Conservation (phyloP, 2,888 invertebrate genomes). For the Folsomia manolachei region DNA sequence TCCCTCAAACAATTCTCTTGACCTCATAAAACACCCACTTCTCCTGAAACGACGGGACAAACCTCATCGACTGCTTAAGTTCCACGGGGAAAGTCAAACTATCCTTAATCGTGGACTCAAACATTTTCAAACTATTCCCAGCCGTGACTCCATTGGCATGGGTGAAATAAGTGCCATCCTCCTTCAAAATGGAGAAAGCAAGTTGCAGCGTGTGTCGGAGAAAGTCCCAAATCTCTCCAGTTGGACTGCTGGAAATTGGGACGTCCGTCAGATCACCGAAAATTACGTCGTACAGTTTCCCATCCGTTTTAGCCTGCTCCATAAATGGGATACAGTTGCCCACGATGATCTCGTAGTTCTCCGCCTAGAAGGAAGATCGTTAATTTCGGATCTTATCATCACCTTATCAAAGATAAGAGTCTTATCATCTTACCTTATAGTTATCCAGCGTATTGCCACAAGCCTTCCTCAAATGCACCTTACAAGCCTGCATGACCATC, state of each 20-base stretch:
- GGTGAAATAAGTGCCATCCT: slow-evolving; percentile 80
- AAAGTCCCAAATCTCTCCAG: slow-evolving; percentile 83
- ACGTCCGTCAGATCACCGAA: slow-evolving; percentile 92
- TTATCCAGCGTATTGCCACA: slow-evolving; percentile 82
- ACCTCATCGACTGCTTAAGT: slow-evolving; percentile 71
- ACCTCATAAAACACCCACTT: slow-evolving; percentile 87
- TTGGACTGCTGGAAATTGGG: slow-evolving; percentile 78
- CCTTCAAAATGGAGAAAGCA: slow-evolving; percentile 74
- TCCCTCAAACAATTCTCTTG: too few relatives aligned
- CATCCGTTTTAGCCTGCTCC: slow-evolving; percentile 72
- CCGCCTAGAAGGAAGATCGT: slow-evolving; percentile 54
- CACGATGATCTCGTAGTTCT: slow-evolving; percentile 83
- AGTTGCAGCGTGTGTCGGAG: slow-evolving; percentile 75
- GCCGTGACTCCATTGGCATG: slow-evolving; percentile 76
- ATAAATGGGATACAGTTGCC: slow-evolving; percentile 83
- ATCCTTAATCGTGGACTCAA: slow-evolving; percentile 52
- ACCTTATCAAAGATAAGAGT: not conserved
- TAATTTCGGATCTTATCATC: not conserved
- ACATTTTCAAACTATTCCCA: slow-evolving; percentile 70
- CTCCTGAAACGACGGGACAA: slow-evolving; percentile 85
- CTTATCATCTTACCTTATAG: slow-evolving; percentile 55
- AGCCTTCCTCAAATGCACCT: slow-evolving; percentile 74
- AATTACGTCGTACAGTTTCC: slow-evolving; percentile 80
- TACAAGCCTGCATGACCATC: slow-evolving; percentile 80
- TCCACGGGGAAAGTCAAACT: slow-evolving; percentile 59